Evolutionary conservation across 2,797 vertebrate species (phyloP).

Genomic region (Macroramphosus scolopax): DNA sequence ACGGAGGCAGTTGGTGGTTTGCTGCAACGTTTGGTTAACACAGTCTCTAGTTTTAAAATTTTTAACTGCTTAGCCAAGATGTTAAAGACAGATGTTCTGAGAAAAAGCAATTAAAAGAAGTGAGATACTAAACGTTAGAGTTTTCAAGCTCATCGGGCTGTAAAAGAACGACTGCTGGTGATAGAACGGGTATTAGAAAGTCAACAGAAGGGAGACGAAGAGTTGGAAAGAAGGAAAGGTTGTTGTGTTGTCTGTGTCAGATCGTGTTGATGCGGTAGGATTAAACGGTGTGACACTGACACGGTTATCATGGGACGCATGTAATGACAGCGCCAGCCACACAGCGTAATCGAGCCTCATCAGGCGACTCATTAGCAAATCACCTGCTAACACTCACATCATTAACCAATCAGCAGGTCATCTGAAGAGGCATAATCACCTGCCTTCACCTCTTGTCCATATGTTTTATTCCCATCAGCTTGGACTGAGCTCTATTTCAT

Average conservation of each 20-base stretch:
- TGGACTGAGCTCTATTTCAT: constrained; percentile 16
- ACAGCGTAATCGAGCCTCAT: constrained; percentile 52
- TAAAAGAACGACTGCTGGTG: no score
- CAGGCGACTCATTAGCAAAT: constrained; percentile 64
- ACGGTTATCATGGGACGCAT: constrained; percentile 50
- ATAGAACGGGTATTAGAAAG: no score
- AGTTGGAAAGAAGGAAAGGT: constrained; percentile 15
- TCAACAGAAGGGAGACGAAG: constrained; percentile 7
- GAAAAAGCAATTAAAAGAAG: no score
- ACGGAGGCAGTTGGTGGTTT: constrained; percentile 15
- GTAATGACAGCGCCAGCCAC: constrained; percentile 42
- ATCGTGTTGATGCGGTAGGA: constrained; percentile 48
- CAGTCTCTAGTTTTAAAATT: no score
- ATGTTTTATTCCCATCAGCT: constrained; percentile 33
- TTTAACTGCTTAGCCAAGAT: constrained; percentile 31
- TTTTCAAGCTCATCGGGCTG: no score
- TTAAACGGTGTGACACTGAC: constrained; percentile 63
- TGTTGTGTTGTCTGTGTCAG: constrained; percentile 51
- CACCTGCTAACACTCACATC: constrained; percentile 61
- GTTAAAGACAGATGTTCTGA: constrained; percentile 38
- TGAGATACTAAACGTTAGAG: no score
- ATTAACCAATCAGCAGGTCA: constrained; percentile 69
- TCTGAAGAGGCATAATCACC: constrained; percentile 46
- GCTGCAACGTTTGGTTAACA: constrained; percentile 22
- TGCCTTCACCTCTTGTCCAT: constrained; percentile 48